phyloP scores from a whole-genome alignment of 1,140 invertebrate genomes.

The Ooceraea biroi region DNA sequence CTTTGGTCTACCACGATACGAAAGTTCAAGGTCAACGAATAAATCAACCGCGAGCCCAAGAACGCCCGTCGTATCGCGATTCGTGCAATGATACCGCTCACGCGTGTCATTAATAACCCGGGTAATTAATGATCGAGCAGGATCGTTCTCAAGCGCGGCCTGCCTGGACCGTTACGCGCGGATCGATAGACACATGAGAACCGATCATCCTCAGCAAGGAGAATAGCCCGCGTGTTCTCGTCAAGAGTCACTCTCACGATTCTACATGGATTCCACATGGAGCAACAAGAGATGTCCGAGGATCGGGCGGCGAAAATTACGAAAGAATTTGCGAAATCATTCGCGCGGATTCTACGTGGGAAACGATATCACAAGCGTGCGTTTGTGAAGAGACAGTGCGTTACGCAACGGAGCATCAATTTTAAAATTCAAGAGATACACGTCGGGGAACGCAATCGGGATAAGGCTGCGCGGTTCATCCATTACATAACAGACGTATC shows the following conservation, averaged over 20 bases:
- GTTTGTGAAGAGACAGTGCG: too few species aligned
- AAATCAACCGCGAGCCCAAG: conserved; percentile 67
- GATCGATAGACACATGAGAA: conserved; percentile 59
- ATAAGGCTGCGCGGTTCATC: conserved; percentile 45
- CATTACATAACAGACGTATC: conserved; percentile 70
- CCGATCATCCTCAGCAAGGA: conserved; percentile 44
- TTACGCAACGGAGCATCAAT: too few species aligned
- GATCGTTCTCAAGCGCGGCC: conserved; percentile 60
- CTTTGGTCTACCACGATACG: conserved; percentile 45
- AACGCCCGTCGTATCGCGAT: conserved; percentile 61
- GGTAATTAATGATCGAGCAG: conserved; percentile 70
- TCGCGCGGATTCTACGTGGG: too few species aligned
- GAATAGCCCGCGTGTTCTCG: not conserved
- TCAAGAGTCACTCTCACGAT: conserved; percentile 6
- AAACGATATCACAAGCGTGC: too few species aligned
- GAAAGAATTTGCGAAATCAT: too few species aligned
- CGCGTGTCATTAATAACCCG: conserved; percentile 68
- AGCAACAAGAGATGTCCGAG: too few species aligned
- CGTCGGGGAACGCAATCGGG: conserved; percentile 11
- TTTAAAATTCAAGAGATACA: too few species aligned
- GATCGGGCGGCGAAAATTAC: too few species aligned
- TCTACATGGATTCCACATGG: not conserved
- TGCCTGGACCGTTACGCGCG: conserved; percentile 23
- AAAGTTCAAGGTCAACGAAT: conserved; percentile 72
- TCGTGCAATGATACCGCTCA: conserved; percentile 66